These are phyloP conservation scores for Oncorhynchus clarkii DNA, from an alignment of 2,113 vertebrate species.

Conservation along the genomic window DNA sequence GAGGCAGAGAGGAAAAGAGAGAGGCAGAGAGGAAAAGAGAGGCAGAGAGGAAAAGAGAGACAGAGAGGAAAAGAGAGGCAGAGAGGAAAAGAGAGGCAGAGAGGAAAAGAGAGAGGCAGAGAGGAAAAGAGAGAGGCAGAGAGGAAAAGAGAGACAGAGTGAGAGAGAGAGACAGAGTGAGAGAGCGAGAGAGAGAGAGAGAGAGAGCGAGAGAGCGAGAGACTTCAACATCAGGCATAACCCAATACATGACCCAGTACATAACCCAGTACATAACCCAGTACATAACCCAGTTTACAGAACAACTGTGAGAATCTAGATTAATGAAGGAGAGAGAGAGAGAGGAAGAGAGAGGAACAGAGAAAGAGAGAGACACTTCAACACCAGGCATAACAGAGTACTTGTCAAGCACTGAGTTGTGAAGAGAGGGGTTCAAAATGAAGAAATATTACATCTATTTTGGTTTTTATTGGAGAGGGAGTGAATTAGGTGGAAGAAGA, in stretches of 20 bases:
- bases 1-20: too few relatives aligned
- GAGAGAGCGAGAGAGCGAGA: too few relatives aligned
- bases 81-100: too few relatives aligned
- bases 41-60: neutral
- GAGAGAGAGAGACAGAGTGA: too few relatives aligned
- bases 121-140: neutral
- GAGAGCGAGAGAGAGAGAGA: too few relatives aligned
- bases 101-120: neutral
- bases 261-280: too few relatives aligned
- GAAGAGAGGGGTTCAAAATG: conserved; percentile 64
- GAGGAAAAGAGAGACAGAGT: too few relatives aligned
- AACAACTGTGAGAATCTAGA: too few relatives aligned
- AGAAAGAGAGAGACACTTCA: conserved; percentile 15
- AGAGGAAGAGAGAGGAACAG: neutral
- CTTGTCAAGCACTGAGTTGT: conserved; percentile 36
- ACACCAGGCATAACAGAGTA: conserved; percentile 43
- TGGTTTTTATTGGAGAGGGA: conserved; percentile 74
- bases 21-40: neutral
- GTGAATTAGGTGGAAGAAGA: conserved; percentile 68
- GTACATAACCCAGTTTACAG: too few relatives aligned
- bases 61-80: conserved; percentile 9
- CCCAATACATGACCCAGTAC: too few relatives aligned
- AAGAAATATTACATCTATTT: conserved; percentile 78
- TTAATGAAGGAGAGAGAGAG: conserved; percentile 16
- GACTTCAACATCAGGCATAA: too few relatives aligned